Base-by-base conservation (phyloP, 1,140 invertebrate genomes). In the Mylabris phalerata region DNA sequence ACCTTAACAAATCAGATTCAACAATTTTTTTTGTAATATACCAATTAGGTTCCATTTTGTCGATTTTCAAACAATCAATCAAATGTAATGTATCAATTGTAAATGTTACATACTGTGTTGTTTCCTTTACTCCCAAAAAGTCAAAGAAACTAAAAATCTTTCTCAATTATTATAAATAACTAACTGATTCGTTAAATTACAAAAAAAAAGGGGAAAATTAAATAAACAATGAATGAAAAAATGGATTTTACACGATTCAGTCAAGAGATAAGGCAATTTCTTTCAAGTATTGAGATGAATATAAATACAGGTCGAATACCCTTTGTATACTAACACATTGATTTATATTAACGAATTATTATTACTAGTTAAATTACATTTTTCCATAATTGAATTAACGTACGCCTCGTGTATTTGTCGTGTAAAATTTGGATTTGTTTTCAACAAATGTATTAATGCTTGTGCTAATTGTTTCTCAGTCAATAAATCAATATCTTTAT, bases 371-470 rank as follows among this genome's bases (percentile, higher is more conserved):
- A 55, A 52, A 79, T 56, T 84, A 25, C 86, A 77, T 66, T 85
- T 84, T 71, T 89, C 85, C 66, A 85, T 81, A 68, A 89, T 88
- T 9, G 88, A 90, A 75, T 91, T 90, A 0, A 93, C 84, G 72
- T 94, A 94, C 48, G 90, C 91, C 77, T 93, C 90, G 73, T 95
- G 91, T 52, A 94, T 77, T 74, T 90, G 92, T 64, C 84, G 86
- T 6, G 93, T 82, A 76, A 94, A 95, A 62, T 90, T 87, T 7
- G 86, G 77, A 75, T 95, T 92, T 75, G 89, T 90, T 75, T 90
- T 89, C 26, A 95, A 78, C 50, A 95, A 78, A 77, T 93, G 90
- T 67, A 86, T 84, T 60, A 95, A 84, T 48, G 92, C 90, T 77
- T 94, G 92, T 41, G 92, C 82, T 46, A 95, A 78, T 70, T 95